Conservation (phyloP, 92 coral and sea anemone genomes). For the Actinostola sp. region DNA sequence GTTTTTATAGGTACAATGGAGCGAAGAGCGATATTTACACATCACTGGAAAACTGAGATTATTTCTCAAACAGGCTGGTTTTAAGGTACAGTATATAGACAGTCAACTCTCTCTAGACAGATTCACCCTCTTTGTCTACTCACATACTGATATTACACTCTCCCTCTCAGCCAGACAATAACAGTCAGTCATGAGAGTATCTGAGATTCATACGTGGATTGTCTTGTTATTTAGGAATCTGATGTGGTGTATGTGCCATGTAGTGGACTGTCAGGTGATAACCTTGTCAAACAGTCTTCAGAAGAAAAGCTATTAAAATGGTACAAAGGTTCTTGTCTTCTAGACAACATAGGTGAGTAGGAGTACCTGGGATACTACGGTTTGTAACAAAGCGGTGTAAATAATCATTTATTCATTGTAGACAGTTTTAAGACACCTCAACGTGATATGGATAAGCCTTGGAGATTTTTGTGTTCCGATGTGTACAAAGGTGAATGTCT, state of each 20-base stretch:
- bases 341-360: constrained; percentile 84
- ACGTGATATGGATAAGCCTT: constrained; percentile 88
- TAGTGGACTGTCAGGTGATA: constrained; percentile 97
- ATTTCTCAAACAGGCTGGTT: constrained; percentile 95
- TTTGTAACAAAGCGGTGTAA: not conserved
- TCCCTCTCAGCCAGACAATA: not conserved
- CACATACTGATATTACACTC: not conserved
- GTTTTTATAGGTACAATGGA: constrained; percentile 81
- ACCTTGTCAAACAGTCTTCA: constrained; percentile 63
- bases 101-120: too few relatives aligned
- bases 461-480: constrained; percentile 90
- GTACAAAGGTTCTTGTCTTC: constrained; percentile 88
- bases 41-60: constrained; percentile 81
- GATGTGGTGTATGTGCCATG: constrained; percentile 94
- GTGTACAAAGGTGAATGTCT: constrained; percentile 81
- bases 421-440: constrained; percentile 84
- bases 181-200: not conserved
- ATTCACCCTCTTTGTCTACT: too few relatives aligned
- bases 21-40: constrained; percentile 80
- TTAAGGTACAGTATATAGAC: constrained; percentile 67
- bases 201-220: not conserved
- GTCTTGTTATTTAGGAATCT: constrained; percentile 50
- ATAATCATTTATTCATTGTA: constrained; percentile 17
- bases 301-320: constrained; percentile 66
- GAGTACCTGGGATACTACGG: too few relatives aligned